These are phyloP conservation scores for Spisula subtruncata DNA, from an alignment of 2,888 invertebrate species.

Conservation along the genomic window DNA sequence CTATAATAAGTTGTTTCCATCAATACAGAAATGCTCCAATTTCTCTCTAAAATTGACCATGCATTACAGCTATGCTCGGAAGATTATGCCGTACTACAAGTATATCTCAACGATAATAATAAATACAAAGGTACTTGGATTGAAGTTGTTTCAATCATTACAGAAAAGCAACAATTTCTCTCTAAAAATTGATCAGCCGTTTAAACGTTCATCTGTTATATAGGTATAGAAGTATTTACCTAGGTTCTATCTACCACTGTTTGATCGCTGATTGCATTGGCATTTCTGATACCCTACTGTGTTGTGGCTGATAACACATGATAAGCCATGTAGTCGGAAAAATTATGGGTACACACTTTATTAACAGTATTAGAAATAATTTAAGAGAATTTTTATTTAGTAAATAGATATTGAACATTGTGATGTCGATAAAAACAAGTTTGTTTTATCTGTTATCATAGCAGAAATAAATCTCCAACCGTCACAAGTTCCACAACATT, in stretches of 20 bases:
- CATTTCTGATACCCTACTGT: constrained; percentile 27
- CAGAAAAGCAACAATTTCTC: too few relatives aligned
- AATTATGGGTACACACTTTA: constrained; percentile 40
- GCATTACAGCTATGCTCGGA: too few relatives aligned
- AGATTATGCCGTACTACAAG: too few relatives aligned
- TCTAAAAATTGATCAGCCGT: not conserved
- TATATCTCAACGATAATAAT: too few relatives aligned
- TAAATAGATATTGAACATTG: constrained; percentile 19
- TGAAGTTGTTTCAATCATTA: too few relatives aligned
- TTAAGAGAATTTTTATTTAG: constrained; percentile 34
- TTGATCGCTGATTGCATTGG: not conserved
- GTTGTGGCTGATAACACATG: constrained; percentile 34
- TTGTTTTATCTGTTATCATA: not conserved
- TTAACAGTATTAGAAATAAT: constrained; percentile 33
- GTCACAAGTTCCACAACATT: not conserved
- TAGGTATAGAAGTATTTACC: constrained; percentile 14
- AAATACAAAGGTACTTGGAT: too few relatives aligned
- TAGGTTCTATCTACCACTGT: constrained; percentile 27
- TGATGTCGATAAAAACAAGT: not conserved
- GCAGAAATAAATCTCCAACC: not conserved
- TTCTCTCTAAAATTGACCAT: too few relatives aligned
- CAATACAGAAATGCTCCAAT: too few relatives aligned
- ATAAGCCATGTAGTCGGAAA: constrained; percentile 32
- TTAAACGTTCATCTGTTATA: constrained; percentile 20
- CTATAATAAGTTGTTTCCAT: too few relatives aligned